Conservation (phyloP, 2,888 invertebrate species). For the Drosophila eohydei region DNA sequence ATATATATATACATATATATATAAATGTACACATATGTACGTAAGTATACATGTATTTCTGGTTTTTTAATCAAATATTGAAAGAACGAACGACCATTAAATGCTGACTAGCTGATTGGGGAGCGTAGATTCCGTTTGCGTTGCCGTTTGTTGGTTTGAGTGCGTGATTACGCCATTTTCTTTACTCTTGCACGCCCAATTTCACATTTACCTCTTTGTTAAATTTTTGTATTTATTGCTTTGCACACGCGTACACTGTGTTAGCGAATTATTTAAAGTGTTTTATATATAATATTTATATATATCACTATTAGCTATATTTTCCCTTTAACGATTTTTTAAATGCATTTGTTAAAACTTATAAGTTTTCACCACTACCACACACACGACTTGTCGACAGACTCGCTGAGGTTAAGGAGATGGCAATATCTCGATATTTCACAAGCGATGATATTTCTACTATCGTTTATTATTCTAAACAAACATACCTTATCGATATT, state of each 20-base stretch:
- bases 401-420: slow-evolving; percentile 51
- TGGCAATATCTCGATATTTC: slow-evolving; percentile 32
- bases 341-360: slow-evolving; percentile 61
- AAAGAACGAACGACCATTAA: slow-evolving; percentile 55
- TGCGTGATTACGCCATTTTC: slow-evolving; percentile 80
- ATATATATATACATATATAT: slow-evolving; percentile 16
- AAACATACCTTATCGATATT: slow-evolving; percentile 12
- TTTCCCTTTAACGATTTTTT: slow-evolving; percentile 36
- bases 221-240: slow-evolving; percentile 35
- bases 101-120: slow-evolving; percentile 72
- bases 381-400: slow-evolving; percentile 59
- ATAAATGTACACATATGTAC: slow-evolving; percentile 25
- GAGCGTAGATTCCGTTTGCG: slow-evolving; percentile 72
- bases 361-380: slow-evolving; percentile 61
- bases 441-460: neutral
- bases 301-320: slow-evolving; percentile 23
- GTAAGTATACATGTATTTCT: slow-evolving; percentile 40
- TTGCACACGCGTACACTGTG: slow-evolving; percentile 44
- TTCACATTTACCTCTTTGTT: slow-evolving; percentile 70
- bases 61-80: slow-evolving; percentile 65
- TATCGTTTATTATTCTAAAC: neutral
- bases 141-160: slow-evolving; percentile 69
- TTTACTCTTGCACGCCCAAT: slow-evolving; percentile 76
- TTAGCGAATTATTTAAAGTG: slow-evolving; percentile 29
- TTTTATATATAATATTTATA: slow-evolving; percentile 13